Base-by-base conservation (phyloP, 92 coral and sea anemone genomes). In the Actinostola sp. region DNA sequence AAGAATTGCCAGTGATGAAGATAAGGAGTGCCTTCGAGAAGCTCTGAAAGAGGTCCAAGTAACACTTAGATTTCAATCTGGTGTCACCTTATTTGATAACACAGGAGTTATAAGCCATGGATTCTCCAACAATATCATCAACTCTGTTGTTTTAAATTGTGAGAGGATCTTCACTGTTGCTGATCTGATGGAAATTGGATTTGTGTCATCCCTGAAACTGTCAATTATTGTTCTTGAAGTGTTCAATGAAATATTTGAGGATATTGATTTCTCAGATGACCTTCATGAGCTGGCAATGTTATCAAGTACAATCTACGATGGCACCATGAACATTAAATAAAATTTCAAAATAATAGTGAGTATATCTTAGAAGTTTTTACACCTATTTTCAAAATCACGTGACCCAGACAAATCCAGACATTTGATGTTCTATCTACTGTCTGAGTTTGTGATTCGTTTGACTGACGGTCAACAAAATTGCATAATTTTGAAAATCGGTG, bases 141-240 rank as follows among this genome's bases (percentile, higher is more conserved):
- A 82, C 29, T 45, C 84, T 19, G 27, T 87, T 49, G 73, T 82
- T 29, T 53, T 58, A 17, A 87, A 87, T 30, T 82, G 65, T 38
- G 59, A 64, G 71, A n/a, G n/a, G n/a, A n/a, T 87, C 27, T 77
- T 82, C 57, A 66, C 12, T 53, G 19, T 86, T 15, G 48, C 19
- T 43, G 92, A 86, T 64, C 53, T 86, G n/a, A 81, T 76, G 73
- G 81, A 82, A 21, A 10, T 20, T 50, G 70, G 84, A 44, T 57
- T 74, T 38, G 60, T 75, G 31, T 77, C 87, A 12, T 86, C 92
- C 56, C 50, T 86, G 15, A 65, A 81, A 20, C 2, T 86, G 20
- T 87, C 84, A 21, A 35, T 81, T 55, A 67, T 70, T 29, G 81
- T 86, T 14, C 84, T 86, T 64, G 88, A 87, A 52, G 88, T 87